Conservation (phyloP, 2,797 vertebrate genomes). For the Aulostomus chinensis region DNA sequence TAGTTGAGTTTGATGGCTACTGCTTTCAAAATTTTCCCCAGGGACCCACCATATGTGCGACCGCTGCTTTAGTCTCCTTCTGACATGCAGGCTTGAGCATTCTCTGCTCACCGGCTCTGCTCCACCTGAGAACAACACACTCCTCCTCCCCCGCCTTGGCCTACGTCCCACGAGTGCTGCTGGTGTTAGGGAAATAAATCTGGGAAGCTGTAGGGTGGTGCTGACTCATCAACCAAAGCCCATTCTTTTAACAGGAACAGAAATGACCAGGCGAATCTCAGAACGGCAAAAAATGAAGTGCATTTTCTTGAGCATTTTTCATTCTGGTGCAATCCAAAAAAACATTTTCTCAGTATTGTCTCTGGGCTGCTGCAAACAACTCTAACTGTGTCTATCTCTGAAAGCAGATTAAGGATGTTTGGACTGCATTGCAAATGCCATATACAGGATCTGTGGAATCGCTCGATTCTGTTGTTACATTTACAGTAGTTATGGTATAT, state of each 20-base stretch:
- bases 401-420: too few species aligned
- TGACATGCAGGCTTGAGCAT: constrained; percentile 34
- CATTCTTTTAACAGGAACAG: constrained; percentile 41
- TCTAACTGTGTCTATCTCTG: too few species aligned
- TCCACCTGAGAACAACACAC: constrained; percentile 29
- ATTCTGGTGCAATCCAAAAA: constrained; percentile 23
- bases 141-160: constrained; percentile 32
- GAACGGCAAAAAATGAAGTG: constrained; percentile 14
- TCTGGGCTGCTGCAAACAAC: background rate
- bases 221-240: constrained; percentile 57
- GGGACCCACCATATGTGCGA: too few species aligned
- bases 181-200: constrained; percentile 61
- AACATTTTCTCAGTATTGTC: constrained; percentile 11
- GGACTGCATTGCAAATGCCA: too few species aligned
- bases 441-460: too few species aligned
- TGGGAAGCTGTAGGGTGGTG: constrained; percentile 30
- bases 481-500: too few species aligned
- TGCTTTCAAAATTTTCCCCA: too few species aligned
- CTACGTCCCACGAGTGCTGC: constrained; percentile 36
- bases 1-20: too few species aligned
- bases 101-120: constrained; percentile 23
- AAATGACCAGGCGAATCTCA: constrained; percentile 30
- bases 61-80: constrained; percentile 18
- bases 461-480: too few species aligned
- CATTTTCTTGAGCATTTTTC: constrained; percentile 27